These are phyloP conservation scores for Drosophila monieri DNA, from an alignment of 2,888 invertebrate species.

Conservation along the genomic window DNA sequence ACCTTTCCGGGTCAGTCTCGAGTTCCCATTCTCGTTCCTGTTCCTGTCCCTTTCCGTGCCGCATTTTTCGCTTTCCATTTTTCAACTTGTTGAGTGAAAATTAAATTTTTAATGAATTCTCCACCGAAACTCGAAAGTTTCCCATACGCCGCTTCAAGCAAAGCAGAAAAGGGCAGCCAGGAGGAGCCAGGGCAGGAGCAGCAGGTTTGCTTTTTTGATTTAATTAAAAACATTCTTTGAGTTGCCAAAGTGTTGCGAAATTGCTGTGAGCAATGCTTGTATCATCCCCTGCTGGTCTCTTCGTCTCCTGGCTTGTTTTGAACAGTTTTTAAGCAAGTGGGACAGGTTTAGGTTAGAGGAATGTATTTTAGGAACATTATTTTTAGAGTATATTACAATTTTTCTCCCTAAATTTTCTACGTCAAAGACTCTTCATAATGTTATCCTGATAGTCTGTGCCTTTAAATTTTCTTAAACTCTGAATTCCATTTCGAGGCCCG, in stretches of 20 bases:
- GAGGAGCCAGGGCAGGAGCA: too few relatives aligned
- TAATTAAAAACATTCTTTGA: slow-evolving; percentile 78
- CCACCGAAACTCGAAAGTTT: slow-evolving; percentile 56
- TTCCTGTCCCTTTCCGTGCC: not conserved
- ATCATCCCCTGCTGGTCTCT: slow-evolving; percentile 2
- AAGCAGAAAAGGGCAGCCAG: not conserved
- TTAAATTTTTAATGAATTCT: slow-evolving; percentile 77
- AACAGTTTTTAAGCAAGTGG: slow-evolving; percentile 11
- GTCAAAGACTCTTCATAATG: not conserved
- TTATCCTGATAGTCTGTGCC: not conserved
- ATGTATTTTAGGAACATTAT: not conserved
- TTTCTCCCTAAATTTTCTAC: not conserved
- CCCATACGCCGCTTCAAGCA: slow-evolving; percentile 35
- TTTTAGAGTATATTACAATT: not conserved
- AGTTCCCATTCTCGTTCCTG: slow-evolving; percentile 11
- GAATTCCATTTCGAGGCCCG: not conserved
- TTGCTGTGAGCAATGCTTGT: slow-evolving; percentile 52
- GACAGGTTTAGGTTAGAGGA: not conserved
- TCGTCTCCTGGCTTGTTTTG: not conserved
- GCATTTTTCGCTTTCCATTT: slow-evolving; percentile 23
- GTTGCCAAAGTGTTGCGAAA: slow-evolving; percentile 62
- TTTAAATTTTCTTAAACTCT: not conserved
- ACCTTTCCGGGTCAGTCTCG: slow-evolving; percentile 31
- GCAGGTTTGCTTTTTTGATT: slow-evolving; percentile 63
- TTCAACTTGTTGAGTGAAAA: slow-evolving; percentile 75